A percentile compares a stretch with the other conserved stretches of the same genome.
phyloP scores from a whole-genome alignment of 2,113 vertebrate genomes.

The Psittacara wagleri region DNA sequence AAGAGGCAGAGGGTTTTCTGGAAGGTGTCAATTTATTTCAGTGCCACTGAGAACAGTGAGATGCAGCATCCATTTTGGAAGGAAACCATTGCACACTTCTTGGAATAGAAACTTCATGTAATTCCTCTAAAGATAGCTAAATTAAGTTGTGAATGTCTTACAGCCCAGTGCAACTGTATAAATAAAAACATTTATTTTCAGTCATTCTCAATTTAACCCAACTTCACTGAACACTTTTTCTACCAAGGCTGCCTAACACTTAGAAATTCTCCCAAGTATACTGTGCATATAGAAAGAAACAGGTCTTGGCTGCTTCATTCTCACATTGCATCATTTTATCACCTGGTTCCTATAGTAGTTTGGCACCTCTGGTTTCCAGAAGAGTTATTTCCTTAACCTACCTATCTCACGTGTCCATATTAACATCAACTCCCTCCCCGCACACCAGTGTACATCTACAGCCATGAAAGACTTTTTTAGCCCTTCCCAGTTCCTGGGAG shows the following conservation, averaged over 20 bases:
- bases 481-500: neutral
- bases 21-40: neutral
- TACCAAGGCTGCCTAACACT: neutral
- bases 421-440: fast-evolving
- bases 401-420: neutral
- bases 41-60: neutral
- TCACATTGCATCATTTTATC: neutral
- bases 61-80: neutral
- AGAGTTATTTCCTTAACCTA: neutral
- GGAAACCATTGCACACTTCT: neutral
- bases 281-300: neutral
- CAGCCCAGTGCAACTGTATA: fast-evolving
- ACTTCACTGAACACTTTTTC: neutral
- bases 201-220: neutral
- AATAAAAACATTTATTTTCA: neutral
- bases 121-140: neutral
- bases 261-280: neutral
- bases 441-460: neutral
- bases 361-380: neutral
- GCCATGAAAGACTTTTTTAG: neutral
- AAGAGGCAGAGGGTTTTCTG: neutral
- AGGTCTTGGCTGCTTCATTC: neutral
- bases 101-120: neutral
- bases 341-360: neutral
- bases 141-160: neutral